phyloP scores from a whole-genome alignment of 2,888 invertebrate species.

The Torymus tubicola region DNA sequence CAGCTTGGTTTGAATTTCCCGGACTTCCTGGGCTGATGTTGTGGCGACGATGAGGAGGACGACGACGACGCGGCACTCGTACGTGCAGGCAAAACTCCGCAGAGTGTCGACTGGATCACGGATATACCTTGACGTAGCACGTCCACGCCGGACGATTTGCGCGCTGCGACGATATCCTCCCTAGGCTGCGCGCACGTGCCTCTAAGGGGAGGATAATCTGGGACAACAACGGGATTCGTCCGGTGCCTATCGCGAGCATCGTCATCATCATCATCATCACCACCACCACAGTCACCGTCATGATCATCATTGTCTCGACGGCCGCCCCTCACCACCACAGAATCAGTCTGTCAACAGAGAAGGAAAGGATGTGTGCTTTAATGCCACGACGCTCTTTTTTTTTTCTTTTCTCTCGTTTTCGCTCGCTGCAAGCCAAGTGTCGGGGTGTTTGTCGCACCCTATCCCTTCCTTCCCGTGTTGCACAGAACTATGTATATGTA shows the following conservation, averaged over 20 bases:
- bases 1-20: conserved; percentile 84
- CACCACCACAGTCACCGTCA: no score
- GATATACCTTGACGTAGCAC: conserved; percentile 68
- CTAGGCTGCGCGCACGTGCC: not conserved
- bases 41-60: no score
- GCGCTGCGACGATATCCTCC: conserved; percentile 28
- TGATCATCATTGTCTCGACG: no score
- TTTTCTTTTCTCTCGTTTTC: conserved; percentile 65
- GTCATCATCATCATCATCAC: no score
- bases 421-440: conserved; percentile 65
- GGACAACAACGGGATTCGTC: not conserved
- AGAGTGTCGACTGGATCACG: conserved; percentile 69
- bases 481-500: no score
- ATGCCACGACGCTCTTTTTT: conserved; percentile 65
- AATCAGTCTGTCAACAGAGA: conserved; percentile 83
- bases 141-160: conserved; percentile 42
- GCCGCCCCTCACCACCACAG: conserved; percentile 72
- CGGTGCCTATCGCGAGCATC: no score
- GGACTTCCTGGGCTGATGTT: conserved; percentile 77
- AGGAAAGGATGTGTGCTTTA: conserved; percentile 80
- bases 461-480: conserved; percentile 78
- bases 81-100: conserved; percentile 58
- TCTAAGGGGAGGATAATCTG: conserved; percentile 11
- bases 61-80: no score
- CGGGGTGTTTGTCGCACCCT: conserved; percentile 60